Percentiles rank a stretch among this genome's conserved stretches.
Conservation (phyloP, 2,113 vertebrate species). For the Pimephales promelas region DNA sequence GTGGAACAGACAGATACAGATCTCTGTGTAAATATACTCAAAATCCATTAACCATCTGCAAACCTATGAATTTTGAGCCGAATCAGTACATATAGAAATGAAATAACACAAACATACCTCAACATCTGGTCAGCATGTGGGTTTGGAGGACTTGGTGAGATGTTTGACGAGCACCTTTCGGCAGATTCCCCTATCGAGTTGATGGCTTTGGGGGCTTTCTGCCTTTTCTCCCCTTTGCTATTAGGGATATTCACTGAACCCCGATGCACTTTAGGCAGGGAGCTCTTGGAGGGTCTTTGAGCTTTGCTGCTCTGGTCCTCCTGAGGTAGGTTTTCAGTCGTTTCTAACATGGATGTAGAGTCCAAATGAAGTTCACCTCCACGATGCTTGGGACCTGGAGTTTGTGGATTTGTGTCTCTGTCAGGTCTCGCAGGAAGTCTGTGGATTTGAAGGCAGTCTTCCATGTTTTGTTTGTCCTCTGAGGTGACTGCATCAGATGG, state of each 20-base stretch:
- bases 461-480: constrained; percentile 70
- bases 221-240: constrained; percentile 75
- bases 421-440: constrained; percentile 66
- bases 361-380: constrained; percentile 60
- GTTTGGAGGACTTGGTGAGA: constrained; percentile 64
- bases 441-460: constrained; percentile 78
- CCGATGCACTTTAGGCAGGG: constrained; percentile 72
- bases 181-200: constrained; percentile 66
- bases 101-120: constrained; percentile 62
- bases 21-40: neutral
- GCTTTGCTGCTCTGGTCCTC: constrained; percentile 74
- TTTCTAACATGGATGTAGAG: constrained; percentile 13
- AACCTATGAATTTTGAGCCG: neutral
- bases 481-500: constrained; percentile 62
- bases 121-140: constrained; percentile 72
- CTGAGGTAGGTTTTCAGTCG: constrained; percentile 73
- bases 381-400: constrained; percentile 57
- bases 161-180: constrained; percentile 62
- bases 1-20: constrained; percentile 27
- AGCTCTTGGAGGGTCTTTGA: constrained; percentile 63
- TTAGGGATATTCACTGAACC: constrained; percentile 63
- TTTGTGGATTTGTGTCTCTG: constrained; percentile 63
- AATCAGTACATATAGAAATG: neutral
- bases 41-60: neutral
- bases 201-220: constrained; percentile 71